A percentile compares a stretch with the other conserved stretches of the same genome.
phyloP scores from a whole-genome alignment of 2,113 vertebrate genomes.

The Bucco capensis region DNA sequence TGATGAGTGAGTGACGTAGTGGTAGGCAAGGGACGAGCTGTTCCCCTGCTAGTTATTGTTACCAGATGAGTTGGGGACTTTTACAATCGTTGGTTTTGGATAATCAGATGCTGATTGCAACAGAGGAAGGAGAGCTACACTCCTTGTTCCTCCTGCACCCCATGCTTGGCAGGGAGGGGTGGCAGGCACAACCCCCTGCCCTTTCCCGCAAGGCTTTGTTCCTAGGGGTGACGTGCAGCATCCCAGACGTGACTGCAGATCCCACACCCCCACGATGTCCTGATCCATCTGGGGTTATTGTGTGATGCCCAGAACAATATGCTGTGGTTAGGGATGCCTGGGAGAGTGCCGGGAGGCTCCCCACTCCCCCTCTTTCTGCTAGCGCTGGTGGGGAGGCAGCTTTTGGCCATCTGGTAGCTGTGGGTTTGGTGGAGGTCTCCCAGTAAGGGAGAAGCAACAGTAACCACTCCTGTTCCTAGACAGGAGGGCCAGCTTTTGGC shows the following conservation, averaged over 20 bases:
- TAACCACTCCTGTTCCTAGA: neutral
- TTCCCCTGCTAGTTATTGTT: neutral
- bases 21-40: neutral
- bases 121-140: neutral
- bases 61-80: conserved; percentile 4
- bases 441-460: neutral
- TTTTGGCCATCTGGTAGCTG: conserved; percentile 41
- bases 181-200: neutral
- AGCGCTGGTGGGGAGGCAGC: neutral
- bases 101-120: neutral
- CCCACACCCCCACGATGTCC: neutral
- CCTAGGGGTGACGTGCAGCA: neutral
- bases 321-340: conserved; percentile 49
- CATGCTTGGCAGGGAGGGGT: accelerated
- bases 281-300: conserved; percentile 15
- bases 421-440: conserved; percentile 19
- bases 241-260: neutral
- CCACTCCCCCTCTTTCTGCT: neutral
- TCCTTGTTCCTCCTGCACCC: neutral
- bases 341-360: neutral
- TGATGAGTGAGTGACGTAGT: neutral
- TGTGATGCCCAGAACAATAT: conserved; percentile 36
- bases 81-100: accelerated
- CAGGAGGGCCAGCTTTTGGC: neutral
- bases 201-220: neutral